Percentiles rank a stretch among this genome's conserved stretches.
Evolutionary conservation across 2,888 invertebrate genomes (phyloP).

Genomic region (Dione juno): DNA sequence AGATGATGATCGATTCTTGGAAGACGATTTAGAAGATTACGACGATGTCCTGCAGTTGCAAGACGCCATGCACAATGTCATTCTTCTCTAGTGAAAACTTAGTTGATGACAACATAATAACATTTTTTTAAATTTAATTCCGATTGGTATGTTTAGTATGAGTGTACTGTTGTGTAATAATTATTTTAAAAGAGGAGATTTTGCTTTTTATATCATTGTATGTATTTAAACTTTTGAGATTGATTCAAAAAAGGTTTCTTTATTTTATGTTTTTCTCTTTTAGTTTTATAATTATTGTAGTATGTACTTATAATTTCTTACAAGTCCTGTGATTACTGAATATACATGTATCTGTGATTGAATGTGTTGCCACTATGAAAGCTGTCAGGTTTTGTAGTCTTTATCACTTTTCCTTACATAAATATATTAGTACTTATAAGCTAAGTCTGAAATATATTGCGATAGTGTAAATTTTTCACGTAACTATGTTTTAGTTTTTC

Average conservation of each 20-base stretch:
- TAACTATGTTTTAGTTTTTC: slow-evolving; percentile 55
- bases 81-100: slow-evolving; percentile 48
- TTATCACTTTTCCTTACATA: slow-evolving; percentile 51
- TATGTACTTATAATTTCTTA: slow-evolving; percentile 17
- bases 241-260: slow-evolving; percentile 12
- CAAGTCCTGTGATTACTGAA: slow-evolving; percentile 21
- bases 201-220: slow-evolving; percentile 11
- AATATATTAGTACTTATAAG: slow-evolving; percentile 56
- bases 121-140: slow-evolving; percentile 13
- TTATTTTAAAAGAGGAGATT: slow-evolving; percentile 9
- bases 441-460: slow-evolving; percentile 69
- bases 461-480: slow-evolving; percentile 68
- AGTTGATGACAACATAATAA: background rate
- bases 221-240: slow-evolving; percentile 22
- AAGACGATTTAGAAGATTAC: slow-evolving; percentile 63
- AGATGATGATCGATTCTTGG: slow-evolving; percentile 67
- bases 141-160: slow-evolving; percentile 12
- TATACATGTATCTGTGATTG: slow-evolving; percentile 61
- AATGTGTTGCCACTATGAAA: slow-evolving; percentile 51
- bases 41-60: slow-evolving; percentile 55
- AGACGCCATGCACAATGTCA: slow-evolving; percentile 54
- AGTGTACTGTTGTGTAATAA: slow-evolving; percentile 29
- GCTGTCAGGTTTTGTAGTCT: slow-evolving; percentile 51
- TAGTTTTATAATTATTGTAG: slow-evolving; percentile 5
- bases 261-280: slow-evolving; percentile 19